These are phyloP conservation scores for Caenorhabditis brenneri DNA, from an alignment of 1,140 invertebrate genomes.

Conservation along the genomic window DNA sequence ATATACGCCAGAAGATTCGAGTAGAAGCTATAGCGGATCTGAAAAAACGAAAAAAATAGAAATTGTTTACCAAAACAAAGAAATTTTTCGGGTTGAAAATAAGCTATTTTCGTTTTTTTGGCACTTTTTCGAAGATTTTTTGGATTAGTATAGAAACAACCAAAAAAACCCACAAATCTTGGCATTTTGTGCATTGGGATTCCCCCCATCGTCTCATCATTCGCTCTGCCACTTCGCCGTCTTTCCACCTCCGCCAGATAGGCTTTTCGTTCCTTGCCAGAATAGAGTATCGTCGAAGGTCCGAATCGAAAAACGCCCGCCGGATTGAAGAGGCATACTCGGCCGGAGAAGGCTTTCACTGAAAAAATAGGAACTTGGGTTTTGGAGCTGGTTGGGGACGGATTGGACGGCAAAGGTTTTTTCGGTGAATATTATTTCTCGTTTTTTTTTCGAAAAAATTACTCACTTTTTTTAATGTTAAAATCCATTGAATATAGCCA, in stretches of 20 bases:
- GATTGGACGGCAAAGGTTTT: too few species aligned
- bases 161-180: background rate
- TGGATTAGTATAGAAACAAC: too few species aligned
- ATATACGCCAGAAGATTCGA: too few species aligned
- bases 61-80: background rate
- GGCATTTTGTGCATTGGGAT: background rate
- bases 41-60: too few species aligned
- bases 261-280: background rate
- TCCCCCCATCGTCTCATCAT: background rate
- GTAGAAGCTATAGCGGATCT: too few species aligned
- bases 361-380: background rate
- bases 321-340: slow-evolving; percentile 42
- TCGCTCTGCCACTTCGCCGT: background rate
- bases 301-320: slow-evolving; percentile 41
- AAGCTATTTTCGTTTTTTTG: background rate
- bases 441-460: too few species aligned
- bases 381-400: background rate
- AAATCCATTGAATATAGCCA: too few species aligned
- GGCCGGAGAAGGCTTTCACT: background rate
- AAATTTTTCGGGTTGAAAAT: background rate
- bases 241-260: background rate
- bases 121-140: background rate
- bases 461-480: too few species aligned
- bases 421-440: too few species aligned
- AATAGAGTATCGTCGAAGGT: slow-evolving; percentile 12